Conservation (phyloP, 2,797 vertebrate genomes). For the Ispidina lecontei region DNA sequence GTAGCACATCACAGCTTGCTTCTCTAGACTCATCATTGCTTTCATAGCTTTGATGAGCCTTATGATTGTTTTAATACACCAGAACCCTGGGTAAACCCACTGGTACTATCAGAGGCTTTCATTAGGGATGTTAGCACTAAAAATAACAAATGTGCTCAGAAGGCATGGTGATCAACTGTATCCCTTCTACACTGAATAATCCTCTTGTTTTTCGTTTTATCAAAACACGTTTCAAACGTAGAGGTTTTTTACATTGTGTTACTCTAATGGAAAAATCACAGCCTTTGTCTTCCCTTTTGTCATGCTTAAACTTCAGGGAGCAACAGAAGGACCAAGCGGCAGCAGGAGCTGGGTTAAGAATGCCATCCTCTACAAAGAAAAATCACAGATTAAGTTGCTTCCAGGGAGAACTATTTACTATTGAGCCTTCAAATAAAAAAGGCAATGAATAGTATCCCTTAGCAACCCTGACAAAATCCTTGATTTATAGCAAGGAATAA, state of each 20-base stretch:
- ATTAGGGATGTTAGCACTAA: slow-evolving; percentile 24
- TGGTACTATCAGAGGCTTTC: slow-evolving; percentile 29
- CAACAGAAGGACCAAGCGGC: not conserved
- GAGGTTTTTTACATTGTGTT: not conserved
- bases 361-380: slow-evolving; percentile 13
- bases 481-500: slow-evolving; percentile 33
- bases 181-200: slow-evolving; percentile 3
- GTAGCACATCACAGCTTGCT: slow-evolving; percentile 46
- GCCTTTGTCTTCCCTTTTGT: slow-evolving; percentile 26
- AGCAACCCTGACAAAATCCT: slow-evolving; percentile 48
- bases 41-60: slow-evolving; percentile 38
- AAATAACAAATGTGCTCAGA: slow-evolving; percentile 25
- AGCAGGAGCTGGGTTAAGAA: slow-evolving; percentile 24
- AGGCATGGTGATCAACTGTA: not conserved
- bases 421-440: slow-evolving; percentile 33
- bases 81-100: slow-evolving; percentile 40
- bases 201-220: not conserved
- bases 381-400: slow-evolving; percentile 43
- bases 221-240: not conserved
- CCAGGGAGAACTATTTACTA: slow-evolving; percentile 41
- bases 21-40: slow-evolving; percentile 27
- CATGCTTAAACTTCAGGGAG: slow-evolving; percentile 12
- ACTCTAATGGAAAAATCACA: not conserved
- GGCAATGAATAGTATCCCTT: slow-evolving; percentile 28
- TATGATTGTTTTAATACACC: slow-evolving; percentile 39